phyloP scores from a whole-genome alignment of 2,113 vertebrate species.

The Menidia beryllina region DNA sequence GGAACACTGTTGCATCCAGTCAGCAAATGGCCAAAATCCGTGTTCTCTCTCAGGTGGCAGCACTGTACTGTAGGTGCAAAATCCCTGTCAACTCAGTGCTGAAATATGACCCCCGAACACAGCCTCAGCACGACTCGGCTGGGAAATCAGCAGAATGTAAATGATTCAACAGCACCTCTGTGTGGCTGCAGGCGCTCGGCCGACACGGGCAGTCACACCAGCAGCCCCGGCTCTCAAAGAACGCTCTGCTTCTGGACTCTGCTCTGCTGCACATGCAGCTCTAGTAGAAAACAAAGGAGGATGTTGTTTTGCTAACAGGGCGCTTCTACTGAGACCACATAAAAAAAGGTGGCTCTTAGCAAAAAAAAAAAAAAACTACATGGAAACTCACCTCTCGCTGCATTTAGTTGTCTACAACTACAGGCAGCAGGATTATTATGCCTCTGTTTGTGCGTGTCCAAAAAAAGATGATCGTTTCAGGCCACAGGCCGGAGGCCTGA shows the following conservation, averaged over 20 bases:
- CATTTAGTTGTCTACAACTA: constrained; percentile 2
- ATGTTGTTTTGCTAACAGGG: constrained; percentile 11
- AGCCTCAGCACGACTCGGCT: constrained; percentile 16
- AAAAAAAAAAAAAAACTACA: not conserved
- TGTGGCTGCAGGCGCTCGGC: constrained; percentile 59
- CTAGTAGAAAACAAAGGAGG: constrained; percentile 9
- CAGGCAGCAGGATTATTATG: constrained; percentile 5
- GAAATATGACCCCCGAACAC: constrained; percentile 53
- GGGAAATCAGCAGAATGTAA: constrained; percentile 62
- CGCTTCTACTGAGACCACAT: not conserved
- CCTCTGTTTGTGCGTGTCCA: constrained; percentile 2
- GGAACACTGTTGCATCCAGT: no score
- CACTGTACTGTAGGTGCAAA: constrained; percentile 29
- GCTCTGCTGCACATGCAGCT: constrained; percentile 15
- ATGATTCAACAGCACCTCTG: constrained; percentile 78
- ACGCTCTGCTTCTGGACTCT: constrained; percentile 11
- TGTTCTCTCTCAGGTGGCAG: constrained; percentile 44
- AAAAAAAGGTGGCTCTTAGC: not conserved
- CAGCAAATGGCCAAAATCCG: constrained; percentile 45
- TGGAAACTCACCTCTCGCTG: not conserved
- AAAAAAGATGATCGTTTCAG: constrained; percentile 25
- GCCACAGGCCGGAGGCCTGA: constrained; percentile 20
- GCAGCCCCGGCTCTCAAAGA: constrained; percentile 28
- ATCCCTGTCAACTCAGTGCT: constrained; percentile 50
- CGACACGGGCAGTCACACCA: constrained; percentile 25